Evolutionary conservation across 64 coral and sea anemone genomes (phyloP).

Genomic region (Stichodactyla helianthus): DNA sequence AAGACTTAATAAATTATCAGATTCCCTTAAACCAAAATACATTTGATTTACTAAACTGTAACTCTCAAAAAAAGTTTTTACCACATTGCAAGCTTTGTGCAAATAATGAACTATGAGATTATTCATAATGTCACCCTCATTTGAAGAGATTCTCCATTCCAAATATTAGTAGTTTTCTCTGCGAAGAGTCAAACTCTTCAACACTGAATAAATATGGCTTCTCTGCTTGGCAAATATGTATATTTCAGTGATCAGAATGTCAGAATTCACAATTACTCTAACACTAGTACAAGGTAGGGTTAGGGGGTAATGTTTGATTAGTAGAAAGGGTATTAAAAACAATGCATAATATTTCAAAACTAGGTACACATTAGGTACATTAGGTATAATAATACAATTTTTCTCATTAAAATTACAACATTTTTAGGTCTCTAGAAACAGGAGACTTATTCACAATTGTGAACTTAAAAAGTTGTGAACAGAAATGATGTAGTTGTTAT

Average conservation of each 20-base stretch:
- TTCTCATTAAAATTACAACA: background rate
- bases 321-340: background rate
- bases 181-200: background rate
- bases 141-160: background rate
- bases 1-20: conserved; percentile 1
- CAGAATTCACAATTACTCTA: too few relatives aligned
- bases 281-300: too few relatives aligned
- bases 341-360: background rate
- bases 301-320: too few relatives aligned
- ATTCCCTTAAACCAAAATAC: background rate
- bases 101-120: background rate
- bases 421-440: background rate
- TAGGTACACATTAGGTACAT: too few relatives aligned
- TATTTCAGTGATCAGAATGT: too few relatives aligned
- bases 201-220: background rate
- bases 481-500: background rate
- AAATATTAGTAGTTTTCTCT: background rate
- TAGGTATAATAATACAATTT: background rate
- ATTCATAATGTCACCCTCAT: background rate
- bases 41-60: background rate
- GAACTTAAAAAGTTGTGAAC: background rate
- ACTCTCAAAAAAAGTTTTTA: background rate
- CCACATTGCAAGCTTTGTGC: background rate
- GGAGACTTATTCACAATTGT: background rate
- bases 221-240: too few relatives aligned